A percentile compares a stretch with the other conserved stretches of the same genome.
Conservation (phyloP, 1,140 invertebrate genomes). For the Nylanderia fulva region DNA sequence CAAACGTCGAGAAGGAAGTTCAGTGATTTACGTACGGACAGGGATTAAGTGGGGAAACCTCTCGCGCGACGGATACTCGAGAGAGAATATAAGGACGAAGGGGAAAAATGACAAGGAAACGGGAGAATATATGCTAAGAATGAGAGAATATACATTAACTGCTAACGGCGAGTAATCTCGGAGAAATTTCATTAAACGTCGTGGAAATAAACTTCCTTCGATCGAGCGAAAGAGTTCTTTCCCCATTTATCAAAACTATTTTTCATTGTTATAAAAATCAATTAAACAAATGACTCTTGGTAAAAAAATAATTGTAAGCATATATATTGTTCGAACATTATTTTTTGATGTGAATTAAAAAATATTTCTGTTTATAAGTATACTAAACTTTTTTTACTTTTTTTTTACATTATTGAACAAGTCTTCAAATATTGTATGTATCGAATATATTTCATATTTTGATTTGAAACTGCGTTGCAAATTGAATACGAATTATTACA, state of each 20-base stretch:
- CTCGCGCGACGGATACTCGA: slow-evolving; percentile 55
- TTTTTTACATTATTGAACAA: too few relatives aligned
- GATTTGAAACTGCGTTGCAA: neutral
- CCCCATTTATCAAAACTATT: neutral
- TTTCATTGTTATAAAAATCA: neutral
- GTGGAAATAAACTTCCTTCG: neutral
- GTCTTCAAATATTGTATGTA: too few relatives aligned
- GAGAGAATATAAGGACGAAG: slow-evolving; percentile 51
- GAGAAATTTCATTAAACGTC: slow-evolving; percentile 42
- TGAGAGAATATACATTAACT: slow-evolving; percentile 35
- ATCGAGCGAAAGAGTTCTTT: slow-evolving; percentile 1
- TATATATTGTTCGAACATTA: neutral
- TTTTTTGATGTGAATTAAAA: neutral
- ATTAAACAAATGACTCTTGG: neutral
- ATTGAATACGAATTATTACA: neutral
- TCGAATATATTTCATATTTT: slow-evolving; percentile 1
- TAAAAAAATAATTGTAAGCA: neutral
- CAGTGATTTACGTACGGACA: slow-evolving; percentile 71
- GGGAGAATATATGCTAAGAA: slow-evolving; percentile 5
- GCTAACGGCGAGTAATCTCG: slow-evolving; percentile 47
- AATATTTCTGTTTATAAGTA: neutral
- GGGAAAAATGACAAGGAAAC: neutral
- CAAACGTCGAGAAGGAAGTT: slow-evolving; percentile 71
- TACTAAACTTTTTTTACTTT: neutral
- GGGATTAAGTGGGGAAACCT: slow-evolving; percentile 66